Evolutionary conservation across 2,797 vertebrate genomes (phyloP).

Genomic region (Enoplosus armatus): DNA sequence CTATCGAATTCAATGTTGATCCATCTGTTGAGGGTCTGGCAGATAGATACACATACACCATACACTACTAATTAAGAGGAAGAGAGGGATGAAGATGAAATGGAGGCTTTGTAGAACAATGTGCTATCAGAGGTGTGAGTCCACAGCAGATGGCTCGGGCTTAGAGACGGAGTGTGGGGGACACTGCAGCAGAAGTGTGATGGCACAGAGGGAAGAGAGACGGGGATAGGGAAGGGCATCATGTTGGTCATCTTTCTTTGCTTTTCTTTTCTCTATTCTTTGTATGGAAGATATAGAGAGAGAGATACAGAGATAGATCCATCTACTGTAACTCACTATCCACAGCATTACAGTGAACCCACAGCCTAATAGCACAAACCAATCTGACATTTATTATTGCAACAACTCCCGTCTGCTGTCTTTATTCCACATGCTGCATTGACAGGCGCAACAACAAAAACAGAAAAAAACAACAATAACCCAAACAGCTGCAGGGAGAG

Average conservation of each 20-base stretch:
- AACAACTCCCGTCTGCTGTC: conserved; percentile 4
- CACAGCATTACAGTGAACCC: not conserved
- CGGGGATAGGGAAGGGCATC: not conserved
- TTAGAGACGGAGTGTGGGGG: conserved; percentile 36
- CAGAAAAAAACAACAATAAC: conserved; percentile 44
- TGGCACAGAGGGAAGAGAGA: conserved; percentile 26
- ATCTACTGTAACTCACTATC: not conserved
- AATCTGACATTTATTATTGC: conserved; percentile 32
- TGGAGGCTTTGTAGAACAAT: conserved; percentile 57
- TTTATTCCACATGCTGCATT: conserved; percentile 37
- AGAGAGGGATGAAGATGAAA: conserved; percentile 51
- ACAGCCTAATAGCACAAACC: not conserved
- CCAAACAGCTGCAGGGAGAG: conserved; percentile 55
- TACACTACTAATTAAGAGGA: conserved; percentile 59
- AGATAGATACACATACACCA: conserved; percentile 35
- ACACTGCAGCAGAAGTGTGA: conserved; percentile 31
- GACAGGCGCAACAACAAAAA: conserved; percentile 39
- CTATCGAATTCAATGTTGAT: conserved; percentile 45
- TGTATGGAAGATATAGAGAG: not conserved
- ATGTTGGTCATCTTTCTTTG: conserved; percentile 16
- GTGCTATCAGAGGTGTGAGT: conserved; percentile 74
- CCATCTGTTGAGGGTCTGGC: conserved; percentile 61
- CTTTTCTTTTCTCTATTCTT: not conserved
- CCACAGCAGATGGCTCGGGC: conserved; percentile 73
- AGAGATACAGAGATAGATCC: not conserved